phyloP scores from a whole-genome alignment of 2,113 vertebrate genomes.

The Rhinogobius similis region DNA sequence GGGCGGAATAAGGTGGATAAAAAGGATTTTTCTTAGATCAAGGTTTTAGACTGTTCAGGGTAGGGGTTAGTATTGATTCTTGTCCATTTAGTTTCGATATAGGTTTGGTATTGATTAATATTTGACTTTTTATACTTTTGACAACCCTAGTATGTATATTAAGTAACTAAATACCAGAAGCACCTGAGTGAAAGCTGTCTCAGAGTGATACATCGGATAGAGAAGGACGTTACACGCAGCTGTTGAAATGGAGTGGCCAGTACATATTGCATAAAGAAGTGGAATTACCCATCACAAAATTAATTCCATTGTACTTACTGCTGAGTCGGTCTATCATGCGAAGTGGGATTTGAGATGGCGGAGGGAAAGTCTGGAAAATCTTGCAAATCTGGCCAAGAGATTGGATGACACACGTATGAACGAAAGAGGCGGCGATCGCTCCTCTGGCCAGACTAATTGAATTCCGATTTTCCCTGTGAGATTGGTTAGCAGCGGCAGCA shows the following conservation, averaged over 20 bases:
- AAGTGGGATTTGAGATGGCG: slow-evolving; percentile 2
- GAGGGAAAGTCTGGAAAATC: slow-evolving; percentile 22
- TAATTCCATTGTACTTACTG: slow-evolving; percentile 54
- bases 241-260: slow-evolving; percentile 37
- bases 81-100: no score
- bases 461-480: slow-evolving; percentile 70
- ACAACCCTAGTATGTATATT: no score
- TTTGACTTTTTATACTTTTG: no score
- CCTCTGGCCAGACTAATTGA: slow-evolving; percentile 68
- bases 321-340: slow-evolving; percentile 26
- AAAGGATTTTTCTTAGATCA: no score
- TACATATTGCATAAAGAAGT: slow-evolving; percentile 60
- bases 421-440: slow-evolving; percentile 13
- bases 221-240: not conserved
- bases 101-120: no score
- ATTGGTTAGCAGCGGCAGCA: slow-evolving; percentile 67
- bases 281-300: slow-evolving; percentile 31
- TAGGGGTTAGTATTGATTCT: no score
- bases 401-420: slow-evolving; percentile 56
- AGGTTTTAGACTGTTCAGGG: no score
- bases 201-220: no score
- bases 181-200: no score
- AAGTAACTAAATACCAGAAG: no score
- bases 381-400: slow-evolving; percentile 38
- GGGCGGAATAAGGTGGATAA: no score